Evolutionary conservation across 2,797 vertebrate species (phyloP), one percentile per base, ranked within the genome.

Genomic region (Esox lucius): DNA sequence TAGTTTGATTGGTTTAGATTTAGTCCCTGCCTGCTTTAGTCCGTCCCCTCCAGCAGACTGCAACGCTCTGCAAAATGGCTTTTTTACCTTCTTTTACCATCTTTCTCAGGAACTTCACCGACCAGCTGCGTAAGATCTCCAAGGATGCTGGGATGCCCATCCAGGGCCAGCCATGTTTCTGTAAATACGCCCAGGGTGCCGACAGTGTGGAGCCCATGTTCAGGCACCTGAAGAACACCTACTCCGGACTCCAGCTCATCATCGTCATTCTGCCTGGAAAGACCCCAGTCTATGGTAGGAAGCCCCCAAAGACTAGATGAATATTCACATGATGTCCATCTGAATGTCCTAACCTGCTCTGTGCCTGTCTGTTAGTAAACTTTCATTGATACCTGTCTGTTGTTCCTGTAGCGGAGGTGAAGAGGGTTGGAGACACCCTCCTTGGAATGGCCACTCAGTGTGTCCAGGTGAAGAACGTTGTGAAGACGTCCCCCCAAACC

Each of bases 181-280:
- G 98, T 91, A 99, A 99, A 84, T 99, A 99, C 0, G 98, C 98
- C 19, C 97, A 99, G 91, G 98, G 98, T 28, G 98, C 98, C 0
- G 98, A 99, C 93, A 99, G 97, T 0, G 98, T 99, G 93, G 98
- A 99, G 92, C 97, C 97, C 82, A 99, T 99, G 97, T 99, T 99
- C 89, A 96, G 98, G 86, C 97, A 99, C 85, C 90, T 99, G 83
- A 99, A 99, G 89, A 95, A 98, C 93, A 98, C 97, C 8, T 99
- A 99, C 4, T 95, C 98, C 39, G 97, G 97, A 48, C 95, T 99
- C 83, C 98, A 99, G 92, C 95, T 99, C 80, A 99, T 99, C 74
- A 98, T 99, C 73, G 98, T 99, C 91, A 99, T 99, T 76, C 93
- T 99, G 53, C 98, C 98, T 0, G 98, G 98, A 28, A 99, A 99